Evolutionary conservation across 2,113 vertebrate species (phyloP), one percentile per base, ranked within the genome.

Genomic region (Hepsetus odoe): DNA sequence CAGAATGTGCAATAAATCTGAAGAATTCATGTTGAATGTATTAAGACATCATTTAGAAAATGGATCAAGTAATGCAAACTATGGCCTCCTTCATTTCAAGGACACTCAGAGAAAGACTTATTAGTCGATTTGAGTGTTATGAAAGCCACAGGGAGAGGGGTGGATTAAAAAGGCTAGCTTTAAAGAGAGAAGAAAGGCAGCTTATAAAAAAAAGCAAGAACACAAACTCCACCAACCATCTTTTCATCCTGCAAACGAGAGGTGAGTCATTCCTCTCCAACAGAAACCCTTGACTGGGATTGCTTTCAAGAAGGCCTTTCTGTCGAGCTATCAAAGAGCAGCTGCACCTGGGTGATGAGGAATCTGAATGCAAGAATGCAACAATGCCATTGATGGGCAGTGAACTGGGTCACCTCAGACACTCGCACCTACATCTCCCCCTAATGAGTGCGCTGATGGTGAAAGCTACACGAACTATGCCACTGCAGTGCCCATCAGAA

Each of bases 231-330:
- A 24, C 55, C 55, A 53, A 77, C 72, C 80, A 84, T 73, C 79
- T 83, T 84, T 77, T 79, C 79, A 79, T 82, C 59, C 14, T 26
- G 68, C 42, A 74, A 79, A 79, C 44, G 59, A 83, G 77, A 84
- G 80, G 86, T 82, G 82, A 86, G 80, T 85, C 79, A 85, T 80
- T 83, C 72, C 74, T 73, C 83, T 82, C 73, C 70, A 73, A 62
- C 46, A 76, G 77, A 84, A 87, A 74, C 77, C 75, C 84, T 80
- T 69, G 80, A 76, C 79, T 81, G 81, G 79, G 56, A 75, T 80
- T 78, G 65, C 80, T 74, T 76, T 82, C 82, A 81, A 81, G 80
- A 82, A 83, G 82, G 74, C 46, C 82, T 74, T 80, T 76, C 74
- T 73, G 61, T 56, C 35, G 46, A 76, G 81, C 80, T 80, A 83